Conservation (phyloP, 2,797 vertebrate species). For the Parambassis ranga region DNA sequence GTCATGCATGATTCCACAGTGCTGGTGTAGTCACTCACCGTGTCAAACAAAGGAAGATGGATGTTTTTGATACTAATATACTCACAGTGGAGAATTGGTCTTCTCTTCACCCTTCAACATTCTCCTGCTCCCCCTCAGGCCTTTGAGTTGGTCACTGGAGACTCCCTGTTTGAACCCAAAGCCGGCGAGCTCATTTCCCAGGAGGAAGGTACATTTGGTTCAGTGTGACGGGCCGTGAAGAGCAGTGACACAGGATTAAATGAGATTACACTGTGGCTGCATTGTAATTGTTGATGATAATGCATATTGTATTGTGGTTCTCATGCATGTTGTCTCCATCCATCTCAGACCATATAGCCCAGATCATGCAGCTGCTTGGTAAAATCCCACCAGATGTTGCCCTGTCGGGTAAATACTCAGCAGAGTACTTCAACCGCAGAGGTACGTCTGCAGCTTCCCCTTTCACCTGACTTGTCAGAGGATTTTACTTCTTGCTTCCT, state of each 20-base stretch:
- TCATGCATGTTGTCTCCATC: conserved; percentile 7
- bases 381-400: conserved; percentile 81
- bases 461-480: too few relatives aligned
- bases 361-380: conserved; percentile 85
- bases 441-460: conserved; percentile 71
- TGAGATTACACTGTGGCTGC: conserved; percentile 14
- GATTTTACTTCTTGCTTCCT: not conserved
- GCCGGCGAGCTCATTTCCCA: conserved; percentile 79
- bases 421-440: conserved; percentile 83
- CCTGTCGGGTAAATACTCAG: conserved; percentile 82
- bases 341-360: conserved; percentile 83
- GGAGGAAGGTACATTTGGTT: conserved; percentile 82
- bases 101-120: not conserved
- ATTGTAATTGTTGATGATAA: conserved; percentile 7
- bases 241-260: conserved; percentile 17
- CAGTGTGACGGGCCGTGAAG: not conserved
- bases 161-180: conserved; percentile 84
- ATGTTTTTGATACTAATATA: too few relatives aligned
- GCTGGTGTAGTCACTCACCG: too few relatives aligned
- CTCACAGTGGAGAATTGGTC: not conserved
- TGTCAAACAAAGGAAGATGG: too few relatives aligned
- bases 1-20: too few relatives aligned
- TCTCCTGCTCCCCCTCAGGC: conserved; percentile 72
- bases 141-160: conserved; percentile 87
- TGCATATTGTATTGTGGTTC: not conserved